Evolutionary conservation across 2,888 invertebrate genomes (phyloP).

Genomic region (Diaprepes abbreviatus): DNA sequence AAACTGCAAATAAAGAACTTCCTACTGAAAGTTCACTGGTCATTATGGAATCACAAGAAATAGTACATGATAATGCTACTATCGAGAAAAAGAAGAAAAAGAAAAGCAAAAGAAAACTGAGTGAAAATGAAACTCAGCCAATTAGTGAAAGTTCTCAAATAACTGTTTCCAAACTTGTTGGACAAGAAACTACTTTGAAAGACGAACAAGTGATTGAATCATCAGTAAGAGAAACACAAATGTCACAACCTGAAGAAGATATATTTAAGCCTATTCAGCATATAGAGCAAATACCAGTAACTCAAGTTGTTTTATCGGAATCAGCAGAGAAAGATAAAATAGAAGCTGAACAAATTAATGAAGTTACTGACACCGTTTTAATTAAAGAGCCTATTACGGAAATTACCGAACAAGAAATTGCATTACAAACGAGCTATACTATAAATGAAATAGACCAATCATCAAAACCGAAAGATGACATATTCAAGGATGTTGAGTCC

Average conservation of each 20-base stretch:
- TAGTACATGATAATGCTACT: not conserved
- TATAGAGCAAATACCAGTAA: not conserved
- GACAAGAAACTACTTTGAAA: not conserved
- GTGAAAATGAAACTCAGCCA: not conserved
- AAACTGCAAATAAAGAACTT: not conserved
- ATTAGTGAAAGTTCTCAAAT: too few relatives aligned
- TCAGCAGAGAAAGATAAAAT: too few relatives aligned
- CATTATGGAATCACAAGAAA: not conserved
- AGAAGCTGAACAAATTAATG: too few relatives aligned
- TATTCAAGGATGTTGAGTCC: too few relatives aligned
- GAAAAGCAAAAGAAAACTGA: not conserved
- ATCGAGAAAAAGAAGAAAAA: conserved; percentile 16
- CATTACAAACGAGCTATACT: too few relatives aligned
- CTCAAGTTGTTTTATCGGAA: too few relatives aligned
- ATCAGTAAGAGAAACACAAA: not conserved
- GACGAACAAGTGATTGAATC: not conserved
- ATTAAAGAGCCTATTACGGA: too few relatives aligned
- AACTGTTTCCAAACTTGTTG: not conserved
- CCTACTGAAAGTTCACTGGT: not conserved
- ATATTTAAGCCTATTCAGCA: not conserved
- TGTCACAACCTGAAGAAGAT: not conserved
- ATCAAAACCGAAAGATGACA: too few relatives aligned
- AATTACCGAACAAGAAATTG: too few relatives aligned
- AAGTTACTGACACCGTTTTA: too few relatives aligned
- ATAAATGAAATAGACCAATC: too few relatives aligned